Percentiles rank a stretch among this genome's conserved stretches.
Conservation (phyloP, 2,888 invertebrate genomes). For the Drosophila subsilvestris region DNA sequence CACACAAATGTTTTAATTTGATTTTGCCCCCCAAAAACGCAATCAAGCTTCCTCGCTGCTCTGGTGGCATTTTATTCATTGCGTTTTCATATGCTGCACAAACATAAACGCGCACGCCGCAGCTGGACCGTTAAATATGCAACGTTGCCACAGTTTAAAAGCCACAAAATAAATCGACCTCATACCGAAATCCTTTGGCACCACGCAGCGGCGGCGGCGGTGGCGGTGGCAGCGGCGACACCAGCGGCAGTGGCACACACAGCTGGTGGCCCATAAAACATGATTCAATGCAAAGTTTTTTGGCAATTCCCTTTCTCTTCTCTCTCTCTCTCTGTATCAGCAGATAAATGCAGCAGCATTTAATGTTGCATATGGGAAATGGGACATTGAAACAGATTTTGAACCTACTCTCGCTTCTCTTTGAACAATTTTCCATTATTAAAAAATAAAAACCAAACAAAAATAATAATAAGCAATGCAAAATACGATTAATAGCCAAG, state of each 20-base stretch:
- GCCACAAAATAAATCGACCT: constrained; percentile 63
- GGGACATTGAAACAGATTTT: background rate
- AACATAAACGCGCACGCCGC: constrained; percentile 11
- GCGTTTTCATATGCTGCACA: background rate
- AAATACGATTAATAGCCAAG: constrained; percentile 36
- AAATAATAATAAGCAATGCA: constrained; percentile 24
- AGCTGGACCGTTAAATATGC: constrained; percentile 62
- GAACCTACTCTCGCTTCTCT: constrained; percentile 10
- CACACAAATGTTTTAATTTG: constrained; percentile 25
- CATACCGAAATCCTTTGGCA: constrained; percentile 24
- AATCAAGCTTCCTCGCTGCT: background rate
- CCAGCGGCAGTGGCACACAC: background rate
- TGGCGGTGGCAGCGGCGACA: background rate
- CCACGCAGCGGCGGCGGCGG: background rate
- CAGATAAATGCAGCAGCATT: background rate
- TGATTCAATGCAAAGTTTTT: constrained; percentile 6
- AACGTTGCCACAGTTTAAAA: constrained; percentile 59
- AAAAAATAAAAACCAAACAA: background rate
- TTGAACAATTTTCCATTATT: constrained; percentile 25
- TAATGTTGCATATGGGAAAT: background rate
- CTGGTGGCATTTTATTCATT: constrained; percentile 15
- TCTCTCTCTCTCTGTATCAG: constrained; percentile 8
- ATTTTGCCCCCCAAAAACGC: constrained; percentile 2
- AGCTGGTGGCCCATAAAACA: constrained; percentile 1
- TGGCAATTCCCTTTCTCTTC: background rate